Evolutionary conservation across 2,888 invertebrate genomes (phyloP).

Genomic region (Hydropsyche betteni): DNA sequence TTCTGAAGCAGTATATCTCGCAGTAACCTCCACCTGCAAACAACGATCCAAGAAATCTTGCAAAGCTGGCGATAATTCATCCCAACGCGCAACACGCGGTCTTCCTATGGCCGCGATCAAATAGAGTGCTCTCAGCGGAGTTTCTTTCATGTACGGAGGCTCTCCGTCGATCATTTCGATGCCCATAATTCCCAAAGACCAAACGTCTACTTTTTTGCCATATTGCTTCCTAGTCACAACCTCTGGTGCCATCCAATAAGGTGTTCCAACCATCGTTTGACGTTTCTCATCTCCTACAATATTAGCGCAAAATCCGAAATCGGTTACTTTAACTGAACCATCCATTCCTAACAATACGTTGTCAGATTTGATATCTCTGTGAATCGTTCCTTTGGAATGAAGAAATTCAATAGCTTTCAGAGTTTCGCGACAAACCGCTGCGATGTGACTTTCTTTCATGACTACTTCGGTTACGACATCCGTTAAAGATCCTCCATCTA

Average conservation of each 20-base stretch:
- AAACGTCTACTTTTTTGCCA: constrained; percentile 92
- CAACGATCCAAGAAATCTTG: constrained; percentile 89
- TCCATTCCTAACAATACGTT: constrained; percentile 94
- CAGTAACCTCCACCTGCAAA: constrained; percentile 84
- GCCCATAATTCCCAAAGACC: constrained; percentile 98
- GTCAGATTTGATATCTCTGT: constrained; percentile 97
- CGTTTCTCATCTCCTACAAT: constrained; percentile 93
- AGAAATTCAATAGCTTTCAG: constrained; percentile 89
- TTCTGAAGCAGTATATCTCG: constrained; percentile 79
- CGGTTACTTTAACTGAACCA: constrained; percentile 90
- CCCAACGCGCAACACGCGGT: constrained; percentile 87
- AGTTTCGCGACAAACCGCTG: constrained; percentile 88
- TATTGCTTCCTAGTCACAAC: constrained; percentile 92
- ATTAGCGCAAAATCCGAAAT: constrained; percentile 98
- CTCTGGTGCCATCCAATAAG: constrained; percentile 99
- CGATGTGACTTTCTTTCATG: constrained; percentile 96
- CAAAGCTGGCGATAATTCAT: constrained; percentile 78
- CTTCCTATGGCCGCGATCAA: constrained; percentile 95
- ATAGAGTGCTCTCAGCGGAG: constrained; percentile 90
- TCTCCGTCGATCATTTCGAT: constrained; percentile 95
- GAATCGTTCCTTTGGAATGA: constrained; percentile 89
- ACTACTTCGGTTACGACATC: constrained; percentile 97
- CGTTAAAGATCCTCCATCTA: constrained; percentile 94
- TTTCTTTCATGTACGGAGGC: constrained; percentile 96
- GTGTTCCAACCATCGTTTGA: constrained; percentile 98